Evolutionary conservation across 1,140 invertebrate species (phyloP), one percentile per base, ranked within the genome.

Genomic region (Oreohelix idahoensis): DNA sequence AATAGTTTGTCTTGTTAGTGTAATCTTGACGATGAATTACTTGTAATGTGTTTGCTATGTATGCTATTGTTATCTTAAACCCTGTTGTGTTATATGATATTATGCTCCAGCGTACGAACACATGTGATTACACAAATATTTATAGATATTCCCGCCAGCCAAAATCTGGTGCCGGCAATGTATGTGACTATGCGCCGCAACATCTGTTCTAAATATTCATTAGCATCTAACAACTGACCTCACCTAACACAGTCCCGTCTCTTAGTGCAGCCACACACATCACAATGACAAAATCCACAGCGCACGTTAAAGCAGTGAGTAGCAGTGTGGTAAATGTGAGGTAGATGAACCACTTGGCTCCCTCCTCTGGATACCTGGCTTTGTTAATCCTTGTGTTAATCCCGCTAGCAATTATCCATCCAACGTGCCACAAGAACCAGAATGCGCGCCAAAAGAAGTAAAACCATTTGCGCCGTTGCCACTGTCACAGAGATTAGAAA

Each of bases 271-370:
- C 53, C 1, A 76, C 39, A 23, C n/a, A 76, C 20, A 74, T 20
- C 1, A 76, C 81, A 76, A 73, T 42, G 1, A 66, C 15, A 29
- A 83, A 76, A 8, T 89, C 86, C 39, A 87, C 39, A n/a, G 88
- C 36, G 5, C 85, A 85, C 2, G 86, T 82, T 17, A 88, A 2
- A 10, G 87, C 87, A 0, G 88, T 82, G 17, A 84, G 73, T 39
- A 90, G 84, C 63, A 85, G 87, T 4, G 84, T 84, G 86, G 88
- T 89, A 81, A 88, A 80, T n/a, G 89, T 90, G 8, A 90, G 83
- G 73, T 85, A 90, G 26, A 90, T 88, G 45, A 89, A 89, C 89
- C 89, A 90, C 51, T 89, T 90, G 32, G 87, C 76, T 17, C 86
- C 83, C 49, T 90, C 84, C 17, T 73, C 78, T 1, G 76, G 74